Conservation (phyloP, 2,797 vertebrate genomes). For the Sorex maritimensis region DNA sequence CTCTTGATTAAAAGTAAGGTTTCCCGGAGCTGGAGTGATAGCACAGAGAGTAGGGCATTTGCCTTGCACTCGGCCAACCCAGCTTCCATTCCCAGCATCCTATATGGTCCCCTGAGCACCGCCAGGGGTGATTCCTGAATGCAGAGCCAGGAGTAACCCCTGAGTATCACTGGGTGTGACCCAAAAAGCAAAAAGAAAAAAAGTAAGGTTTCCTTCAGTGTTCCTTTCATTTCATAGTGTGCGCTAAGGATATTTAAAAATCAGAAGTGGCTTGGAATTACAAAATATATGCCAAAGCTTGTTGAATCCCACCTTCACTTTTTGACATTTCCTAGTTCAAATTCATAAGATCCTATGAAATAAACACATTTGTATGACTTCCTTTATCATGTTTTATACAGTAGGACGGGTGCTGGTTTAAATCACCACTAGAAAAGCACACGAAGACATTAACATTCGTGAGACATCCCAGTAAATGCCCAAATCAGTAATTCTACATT, state of each 20-base stretch:
- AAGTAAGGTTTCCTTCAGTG: background rate
- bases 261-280: background rate
- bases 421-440: too few species aligned
- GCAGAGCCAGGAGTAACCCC: too few species aligned
- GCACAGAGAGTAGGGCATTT: too few species aligned
- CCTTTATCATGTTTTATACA: background rate
- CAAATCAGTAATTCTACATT: too few species aligned
- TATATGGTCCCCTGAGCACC: too few species aligned
- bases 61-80: too few species aligned
- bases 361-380: background rate
- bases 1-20: background rate
- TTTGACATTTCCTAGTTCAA: background rate
- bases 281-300: background rate
- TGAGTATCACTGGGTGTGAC: too few species aligned
- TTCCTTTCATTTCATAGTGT: background rate
- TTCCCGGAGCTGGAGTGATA: background rate
- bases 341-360: background rate
- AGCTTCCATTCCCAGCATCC: too few species aligned
- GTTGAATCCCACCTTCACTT: background rate
- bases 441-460: too few species aligned
- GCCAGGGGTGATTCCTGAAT: too few species aligned
- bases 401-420: background rate
- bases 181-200: background rate
- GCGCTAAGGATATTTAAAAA: conserved; percentile 37
- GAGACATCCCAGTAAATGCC: too few species aligned